Percentiles rank a stretch among this genome's conserved stretches.
Evolutionary conservation across 2,797 vertebrate species (phyloP).

Genomic region (Microchirus variegatus): DNA sequence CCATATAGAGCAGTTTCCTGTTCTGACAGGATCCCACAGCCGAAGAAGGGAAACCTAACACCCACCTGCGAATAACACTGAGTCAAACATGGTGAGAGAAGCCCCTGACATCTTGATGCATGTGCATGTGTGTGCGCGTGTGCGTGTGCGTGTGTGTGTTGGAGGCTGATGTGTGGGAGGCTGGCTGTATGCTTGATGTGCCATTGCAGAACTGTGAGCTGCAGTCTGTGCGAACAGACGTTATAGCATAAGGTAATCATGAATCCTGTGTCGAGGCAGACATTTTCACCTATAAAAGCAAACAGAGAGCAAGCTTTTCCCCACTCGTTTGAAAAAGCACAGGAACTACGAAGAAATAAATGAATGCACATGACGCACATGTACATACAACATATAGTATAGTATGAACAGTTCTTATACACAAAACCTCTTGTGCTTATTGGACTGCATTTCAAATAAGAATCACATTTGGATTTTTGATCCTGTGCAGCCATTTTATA

Average conservation of each 20-base stretch:
- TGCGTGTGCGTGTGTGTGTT: constrained; percentile 26
- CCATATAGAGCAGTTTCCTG: constrained; percentile 58
- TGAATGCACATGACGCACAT: no score
- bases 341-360: constrained; percentile 12
- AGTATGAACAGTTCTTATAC: no score
- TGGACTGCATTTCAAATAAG: no score
- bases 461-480: no score
- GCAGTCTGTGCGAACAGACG: constrained; percentile 45
- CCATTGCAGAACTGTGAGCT: constrained; percentile 36
- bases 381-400: no score
- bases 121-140: constrained; percentile 24
- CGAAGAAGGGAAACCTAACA: constrained; percentile 70
- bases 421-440: no score
- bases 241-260: constrained; percentile 29
- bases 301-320: constrained; percentile 4
- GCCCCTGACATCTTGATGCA: constrained; percentile 50
- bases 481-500: no score
- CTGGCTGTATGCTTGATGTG: constrained; percentile 59
- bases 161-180: constrained; percentile 53
- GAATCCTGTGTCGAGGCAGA: constrained; percentile 16
- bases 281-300: constrained; percentile 14
- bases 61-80: constrained; percentile 64
- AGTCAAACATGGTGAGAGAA: constrained; percentile 62
- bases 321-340: background rate
- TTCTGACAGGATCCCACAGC: constrained; percentile 61